A percentile compares a stretch with the other conserved stretches of the same genome.
phyloP scores from a whole-genome alignment of 2,113 vertebrate genomes.

The Ahaetulla prasina region DNA sequence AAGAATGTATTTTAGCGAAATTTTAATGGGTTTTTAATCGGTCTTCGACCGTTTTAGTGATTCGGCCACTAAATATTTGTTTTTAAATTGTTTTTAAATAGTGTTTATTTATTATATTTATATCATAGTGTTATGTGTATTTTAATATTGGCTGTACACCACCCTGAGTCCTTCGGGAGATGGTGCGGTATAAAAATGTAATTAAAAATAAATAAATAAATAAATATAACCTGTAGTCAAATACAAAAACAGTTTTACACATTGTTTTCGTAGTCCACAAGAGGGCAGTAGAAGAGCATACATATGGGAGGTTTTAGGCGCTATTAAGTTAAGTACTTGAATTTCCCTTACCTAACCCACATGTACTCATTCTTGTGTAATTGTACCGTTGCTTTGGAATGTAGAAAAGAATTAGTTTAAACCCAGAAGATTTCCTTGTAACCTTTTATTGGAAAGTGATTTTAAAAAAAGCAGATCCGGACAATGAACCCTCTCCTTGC shows the following conservation, averaged over 20 bases:
- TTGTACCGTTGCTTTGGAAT: not conserved
- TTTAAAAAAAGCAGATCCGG: not conserved
- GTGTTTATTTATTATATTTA: no score
- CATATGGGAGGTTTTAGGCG: not conserved
- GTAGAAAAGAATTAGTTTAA: not conserved
- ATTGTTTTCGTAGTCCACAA: not conserved
- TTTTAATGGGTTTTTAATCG: no score
- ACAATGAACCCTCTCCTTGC: not conserved
- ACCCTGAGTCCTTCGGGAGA: no score
- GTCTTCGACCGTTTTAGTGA: no score
- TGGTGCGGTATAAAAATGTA: no score
- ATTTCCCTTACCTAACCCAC: not conserved
- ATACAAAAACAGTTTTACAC: not conserved
- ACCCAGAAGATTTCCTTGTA: not conserved
- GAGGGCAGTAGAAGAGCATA: not conserved
- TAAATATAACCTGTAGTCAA: not conserved
- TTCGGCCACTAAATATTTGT: no score
- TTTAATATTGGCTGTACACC: no score
- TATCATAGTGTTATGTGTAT: no score
- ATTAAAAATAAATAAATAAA: no score
- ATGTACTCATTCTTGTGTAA: not conserved
- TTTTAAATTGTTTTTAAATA: no score
- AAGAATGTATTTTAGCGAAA: no score
- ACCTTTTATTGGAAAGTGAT: not conserved
- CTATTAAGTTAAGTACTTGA: not conserved